Conservation (phyloP, 2,113 vertebrate genomes). For the Theropithecus gelada region DNA sequence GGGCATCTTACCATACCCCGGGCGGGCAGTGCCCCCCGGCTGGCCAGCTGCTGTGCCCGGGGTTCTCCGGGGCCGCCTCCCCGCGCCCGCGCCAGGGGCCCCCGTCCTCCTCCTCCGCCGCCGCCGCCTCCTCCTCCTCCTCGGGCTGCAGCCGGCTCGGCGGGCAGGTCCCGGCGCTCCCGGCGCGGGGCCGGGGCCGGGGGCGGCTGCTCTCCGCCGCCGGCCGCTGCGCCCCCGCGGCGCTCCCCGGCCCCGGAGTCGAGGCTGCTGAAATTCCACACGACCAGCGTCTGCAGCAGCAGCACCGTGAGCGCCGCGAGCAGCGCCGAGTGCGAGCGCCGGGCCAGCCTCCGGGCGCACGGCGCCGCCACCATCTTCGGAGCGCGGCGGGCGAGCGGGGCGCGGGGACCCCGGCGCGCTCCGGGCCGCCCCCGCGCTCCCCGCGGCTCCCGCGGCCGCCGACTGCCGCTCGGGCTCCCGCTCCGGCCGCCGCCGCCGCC, state of each 20-base stretch:
- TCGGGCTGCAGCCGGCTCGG: slow-evolving; percentile 81
- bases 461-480: slow-evolving; percentile 32
- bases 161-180: slow-evolving; percentile 81
- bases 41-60: slow-evolving; percentile 79
- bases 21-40: slow-evolving; percentile 72
- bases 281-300: slow-evolving; percentile 94
- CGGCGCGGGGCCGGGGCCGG: slow-evolving; percentile 74
- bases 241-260: slow-evolving; percentile 90
- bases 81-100: slow-evolving; percentile 57
- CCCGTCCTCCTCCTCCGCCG: slow-evolving; percentile 64
- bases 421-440: slow-evolving; percentile 59
- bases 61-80: slow-evolving; percentile 82
- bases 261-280: slow-evolving; percentile 96
- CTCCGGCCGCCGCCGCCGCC: slow-evolving; percentile 58
- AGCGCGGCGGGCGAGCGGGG: slow-evolving; percentile 51
- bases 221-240: slow-evolving; percentile 80
- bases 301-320: slow-evolving; percentile 92
- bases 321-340: slow-evolving; percentile 92
- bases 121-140: slow-evolving; percentile 67
- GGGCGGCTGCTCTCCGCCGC: slow-evolving; percentile 77
- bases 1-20: slow-evolving; percentile 80
- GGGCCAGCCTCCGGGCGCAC: slow-evolving; percentile 93
- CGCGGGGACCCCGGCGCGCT: slow-evolving; percentile 59
- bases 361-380: slow-evolving; percentile 89
- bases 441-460: slow-evolving; percentile 34